These are phyloP conservation scores for Aptenodytes forsteri DNA, from an alignment of 2,113 vertebrate genomes.

Conservation along the genomic window DNA sequence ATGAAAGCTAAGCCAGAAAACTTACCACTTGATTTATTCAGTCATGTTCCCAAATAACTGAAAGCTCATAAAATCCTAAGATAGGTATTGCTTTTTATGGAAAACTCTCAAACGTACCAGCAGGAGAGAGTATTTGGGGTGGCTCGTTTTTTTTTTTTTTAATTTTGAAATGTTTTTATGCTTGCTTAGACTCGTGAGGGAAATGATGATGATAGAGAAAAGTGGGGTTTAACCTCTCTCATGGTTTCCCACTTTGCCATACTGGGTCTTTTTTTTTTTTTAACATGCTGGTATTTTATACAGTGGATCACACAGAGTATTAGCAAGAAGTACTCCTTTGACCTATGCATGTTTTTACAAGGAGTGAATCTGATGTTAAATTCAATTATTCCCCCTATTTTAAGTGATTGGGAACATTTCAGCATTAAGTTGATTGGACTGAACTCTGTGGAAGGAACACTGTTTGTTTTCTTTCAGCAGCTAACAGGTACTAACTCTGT, in stretches of 20 bases:
- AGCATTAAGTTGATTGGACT: neutral
- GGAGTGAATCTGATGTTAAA: neutral
- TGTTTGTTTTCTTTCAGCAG: neutral
- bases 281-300: neutral
- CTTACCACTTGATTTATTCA: conserved; percentile 33
- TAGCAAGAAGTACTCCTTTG: neutral
- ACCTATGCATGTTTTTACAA: neutral
- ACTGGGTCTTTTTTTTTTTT: neutral
- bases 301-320: neutral
- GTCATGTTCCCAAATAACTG: neutral
- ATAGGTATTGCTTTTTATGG: neutral
- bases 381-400: neutral
- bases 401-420: neutral
- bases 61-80: neutral
- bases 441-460: neutral
- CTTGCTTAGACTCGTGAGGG: neutral
- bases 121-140: neutral
- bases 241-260: neutral
- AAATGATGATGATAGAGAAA: neutral
- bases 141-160: neutral
- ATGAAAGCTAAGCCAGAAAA: neutral
- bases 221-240: neutral
- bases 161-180: neutral
- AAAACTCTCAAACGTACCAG: neutral
- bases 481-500: neutral